Evolutionary conservation across 2,888 invertebrate species (phyloP).

Genomic region (Lasioglossum morio): DNA sequence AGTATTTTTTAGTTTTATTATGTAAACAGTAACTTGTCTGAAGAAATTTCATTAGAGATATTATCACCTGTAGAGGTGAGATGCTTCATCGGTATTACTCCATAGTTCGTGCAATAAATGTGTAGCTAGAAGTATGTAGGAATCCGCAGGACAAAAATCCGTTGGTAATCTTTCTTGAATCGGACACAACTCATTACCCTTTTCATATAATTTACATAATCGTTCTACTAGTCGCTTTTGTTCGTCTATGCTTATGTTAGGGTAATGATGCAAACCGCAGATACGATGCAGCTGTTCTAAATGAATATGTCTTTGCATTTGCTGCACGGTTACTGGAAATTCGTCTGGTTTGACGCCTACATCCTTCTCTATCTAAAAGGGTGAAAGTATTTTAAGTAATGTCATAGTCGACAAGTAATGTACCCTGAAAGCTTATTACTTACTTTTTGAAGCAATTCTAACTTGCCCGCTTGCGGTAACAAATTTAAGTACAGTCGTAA

Average conservation of each 20-base stretch:
- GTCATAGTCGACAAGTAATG: background rate
- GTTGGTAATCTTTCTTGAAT: conserved; percentile 87
- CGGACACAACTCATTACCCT: conserved; percentile 79
- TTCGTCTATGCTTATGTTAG: conserved; percentile 74
- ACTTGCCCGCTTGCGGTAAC: conserved; percentile 88
- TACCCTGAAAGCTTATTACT: conserved; percentile 18
- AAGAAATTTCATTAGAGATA: conserved; percentile 22
- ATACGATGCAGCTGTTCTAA: conserved; percentile 91
- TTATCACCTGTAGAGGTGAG: conserved; percentile 81
- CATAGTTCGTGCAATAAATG: conserved; percentile 88
- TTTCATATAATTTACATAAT: conserved; percentile 79
- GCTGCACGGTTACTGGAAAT: conserved; percentile 85
- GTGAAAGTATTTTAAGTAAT: conserved; percentile 2
- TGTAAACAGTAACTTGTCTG: conserved; percentile 26
- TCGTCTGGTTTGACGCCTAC: conserved; percentile 80
- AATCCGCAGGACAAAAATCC: conserved; percentile 91
- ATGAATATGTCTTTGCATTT: conserved; percentile 93
- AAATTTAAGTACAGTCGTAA: conserved; percentile 90
- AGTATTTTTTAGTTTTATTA: conserved; percentile 32
- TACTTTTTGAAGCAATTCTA: conserved; percentile 85
- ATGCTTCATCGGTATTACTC: conserved; percentile 84
- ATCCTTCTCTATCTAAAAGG: conserved; percentile 78
- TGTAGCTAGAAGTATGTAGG: conserved; percentile 92
- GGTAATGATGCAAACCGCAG: conserved; percentile 88
- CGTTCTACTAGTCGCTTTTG: conserved; percentile 76